These are phyloP conservation scores for Epicauta chinensis DNA, from an alignment of 1,140 invertebrate species.

Conservation along the genomic window DNA sequence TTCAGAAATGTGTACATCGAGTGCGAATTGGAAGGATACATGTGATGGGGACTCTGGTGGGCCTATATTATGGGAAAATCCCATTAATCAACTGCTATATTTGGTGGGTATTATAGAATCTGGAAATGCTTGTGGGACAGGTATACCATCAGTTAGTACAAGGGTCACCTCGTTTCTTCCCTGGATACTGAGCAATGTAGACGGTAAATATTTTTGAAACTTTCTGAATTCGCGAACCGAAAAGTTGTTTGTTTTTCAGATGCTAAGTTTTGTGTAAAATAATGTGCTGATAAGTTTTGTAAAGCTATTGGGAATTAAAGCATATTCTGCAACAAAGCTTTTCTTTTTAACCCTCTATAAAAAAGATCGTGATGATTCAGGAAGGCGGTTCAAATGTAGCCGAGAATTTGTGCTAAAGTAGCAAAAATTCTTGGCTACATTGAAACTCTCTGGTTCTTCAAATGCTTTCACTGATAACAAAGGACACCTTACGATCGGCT, in stretches of 20 bases:
- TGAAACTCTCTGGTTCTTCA: too few species aligned
- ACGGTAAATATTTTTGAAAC: background rate
- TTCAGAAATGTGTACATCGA: slow-evolving; percentile 62
- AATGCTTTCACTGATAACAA: too few species aligned
- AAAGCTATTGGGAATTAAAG: too few species aligned
- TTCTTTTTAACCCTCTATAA: too few species aligned
- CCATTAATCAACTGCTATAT: slow-evolving; percentile 41
- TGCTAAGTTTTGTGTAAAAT: slow-evolving; percentile 18
- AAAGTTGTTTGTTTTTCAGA: slow-evolving; percentile 16
- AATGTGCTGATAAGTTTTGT: too few species aligned
- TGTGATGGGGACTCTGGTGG: slow-evolving; percentile 68
- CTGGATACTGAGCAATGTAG: slow-evolving; percentile 45
- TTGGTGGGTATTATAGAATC: slow-evolving; percentile 50
- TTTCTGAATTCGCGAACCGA: too few species aligned
- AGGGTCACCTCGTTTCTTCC: slow-evolving; percentile 46
- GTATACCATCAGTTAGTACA: slow-evolving; percentile 47
- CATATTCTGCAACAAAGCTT: too few species aligned
- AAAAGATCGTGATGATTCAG: too few species aligned
- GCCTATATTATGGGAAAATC: slow-evolving; percentile 54
- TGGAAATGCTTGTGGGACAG: slow-evolving; percentile 47
- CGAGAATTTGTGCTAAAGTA: too few species aligned
- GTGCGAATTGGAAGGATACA: slow-evolving; percentile 52
- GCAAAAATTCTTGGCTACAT: too few species aligned
- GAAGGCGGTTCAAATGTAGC: too few species aligned
- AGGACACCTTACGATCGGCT: too few species aligned